A percentile compares a stretch with the other conserved stretches of the same genome.
phyloP scores from a whole-genome alignment of 1,140 invertebrate genomes.

The Lineus longissimus region DNA sequence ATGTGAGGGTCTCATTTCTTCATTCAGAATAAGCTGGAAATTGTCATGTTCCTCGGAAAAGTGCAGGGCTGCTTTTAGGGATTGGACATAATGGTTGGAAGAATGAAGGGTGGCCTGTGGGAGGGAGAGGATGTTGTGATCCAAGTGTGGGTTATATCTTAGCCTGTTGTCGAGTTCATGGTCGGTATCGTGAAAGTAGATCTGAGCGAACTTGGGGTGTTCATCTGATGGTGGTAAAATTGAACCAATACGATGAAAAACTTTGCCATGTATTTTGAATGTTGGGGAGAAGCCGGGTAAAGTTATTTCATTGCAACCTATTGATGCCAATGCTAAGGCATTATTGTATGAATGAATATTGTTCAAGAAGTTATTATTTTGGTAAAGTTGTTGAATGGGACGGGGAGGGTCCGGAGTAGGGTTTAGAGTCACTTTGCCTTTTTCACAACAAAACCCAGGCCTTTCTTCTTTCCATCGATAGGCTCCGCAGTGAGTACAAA shows the following conservation, averaged over 20 bases:
- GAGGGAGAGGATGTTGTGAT: conserved; percentile 12
- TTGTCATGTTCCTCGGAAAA: neutral
- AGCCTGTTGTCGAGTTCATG: conserved; percentile 40
- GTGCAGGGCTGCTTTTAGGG: neutral
- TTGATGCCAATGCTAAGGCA: conserved; percentile 52
- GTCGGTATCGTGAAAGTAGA: conserved; percentile 41
- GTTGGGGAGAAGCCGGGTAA: conserved; percentile 40
- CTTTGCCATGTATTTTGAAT: conserved; percentile 56
- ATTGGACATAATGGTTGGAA: neutral
- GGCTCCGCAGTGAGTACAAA: neutral
- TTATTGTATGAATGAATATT: conserved; percentile 52
- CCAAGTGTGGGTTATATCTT: neutral
- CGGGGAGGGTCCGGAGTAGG: neutral
- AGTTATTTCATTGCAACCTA: conserved; percentile 41
- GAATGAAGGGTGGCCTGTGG: neutral
- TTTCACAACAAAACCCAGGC: neutral
- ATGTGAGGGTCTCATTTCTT: conserved; percentile 42
- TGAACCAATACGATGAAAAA: conserved; percentile 53
- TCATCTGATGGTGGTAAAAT: conserved; percentile 36
- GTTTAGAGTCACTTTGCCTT: neutral
- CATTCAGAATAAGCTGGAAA: conserved; percentile 13
- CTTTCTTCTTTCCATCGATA: neutral
- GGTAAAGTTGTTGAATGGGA: neutral
- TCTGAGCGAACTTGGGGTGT: conserved; percentile 50
- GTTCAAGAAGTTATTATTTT: conserved; percentile 41